A percentile compares a stretch with the other conserved stretches of the same genome.
Evolutionary conservation across 2,888 invertebrate species (phyloP).

Genomic region (Anagyrus pseudococci): DNA sequence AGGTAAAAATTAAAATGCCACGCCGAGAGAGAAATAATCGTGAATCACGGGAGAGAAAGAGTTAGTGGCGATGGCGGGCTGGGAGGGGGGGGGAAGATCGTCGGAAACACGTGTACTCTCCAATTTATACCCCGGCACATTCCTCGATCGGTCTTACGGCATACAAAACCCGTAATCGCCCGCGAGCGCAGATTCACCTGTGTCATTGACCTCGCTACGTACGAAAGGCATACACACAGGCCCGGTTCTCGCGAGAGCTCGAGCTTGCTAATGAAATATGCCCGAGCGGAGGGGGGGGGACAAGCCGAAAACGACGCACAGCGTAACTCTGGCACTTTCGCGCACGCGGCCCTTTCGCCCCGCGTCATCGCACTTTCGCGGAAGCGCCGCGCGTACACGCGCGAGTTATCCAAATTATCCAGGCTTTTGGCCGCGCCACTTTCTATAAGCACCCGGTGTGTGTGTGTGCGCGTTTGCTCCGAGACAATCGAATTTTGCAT

Average conservation of each 20-base stretch:
- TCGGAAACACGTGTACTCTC: slow-evolving; percentile 8
- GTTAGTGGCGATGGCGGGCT: no score
- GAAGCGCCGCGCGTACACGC: slow-evolving; percentile 29
- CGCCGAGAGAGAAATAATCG: no score
- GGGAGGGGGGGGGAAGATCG: no score
- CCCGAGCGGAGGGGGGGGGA: no score
- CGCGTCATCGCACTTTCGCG: slow-evolving; percentile 34
- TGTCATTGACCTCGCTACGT: neutral
- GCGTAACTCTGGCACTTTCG: neutral
- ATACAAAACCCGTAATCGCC: neutral
- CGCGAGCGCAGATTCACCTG: neutral
- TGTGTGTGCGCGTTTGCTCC: no score
- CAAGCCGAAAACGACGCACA: neutral
- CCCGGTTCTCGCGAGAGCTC: neutral
- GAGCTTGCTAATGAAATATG: no score
- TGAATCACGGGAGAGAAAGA: no score
- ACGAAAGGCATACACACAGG: neutral
- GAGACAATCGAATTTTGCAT: no score
- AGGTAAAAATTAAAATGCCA: no score
- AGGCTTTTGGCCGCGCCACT: slow-evolving; percentile 15
- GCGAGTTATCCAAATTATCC: slow-evolving; percentile 33
- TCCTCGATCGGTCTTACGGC: neutral
- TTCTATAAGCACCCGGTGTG: no score
- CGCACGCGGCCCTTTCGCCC: neutral
- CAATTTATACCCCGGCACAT: slow-evolving; percentile 3